Base-by-base conservation (phyloP, 2,797 vertebrate species). In the Gambelia wislizenii region DNA sequence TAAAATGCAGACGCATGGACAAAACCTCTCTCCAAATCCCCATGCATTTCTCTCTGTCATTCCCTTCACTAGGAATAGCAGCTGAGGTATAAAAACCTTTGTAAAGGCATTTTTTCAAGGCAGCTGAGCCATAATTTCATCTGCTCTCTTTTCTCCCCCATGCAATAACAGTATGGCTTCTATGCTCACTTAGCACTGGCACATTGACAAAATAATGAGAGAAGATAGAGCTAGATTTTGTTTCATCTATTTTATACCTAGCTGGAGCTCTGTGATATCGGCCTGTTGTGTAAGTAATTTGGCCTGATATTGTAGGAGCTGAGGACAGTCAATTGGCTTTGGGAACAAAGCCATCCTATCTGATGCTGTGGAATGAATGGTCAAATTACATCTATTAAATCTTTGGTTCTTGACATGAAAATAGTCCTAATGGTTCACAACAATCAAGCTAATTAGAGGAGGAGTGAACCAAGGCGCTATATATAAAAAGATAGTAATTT, bases 361-460 rank as follows among this genome's bases (percentile, higher is more conserved):
- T 89, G 77, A 16, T 10, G 0, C 6, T 52, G n/a, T 87, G 92
- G 6, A 91, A 83, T 86, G 67, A 91, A 42, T 86, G 22, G 27
- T 87, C 36, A 93, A 92, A 94, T 91, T 90, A n/a, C 33, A 77
- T 64, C 76, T 91, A 91, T 93, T 93, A 93, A 90, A 91, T 87
- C 10, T 82, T 75, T 87, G 89, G 52, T 61, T 91, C 42, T 88
- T 92, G 72, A 92, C 42, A 91, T 75, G 93, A 91, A 91, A 92
- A 49, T 72, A 44, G 69, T 94, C 91, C 86, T 91, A 95, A 90
- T 89, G 1, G 1, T 83, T 8, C 92, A 12, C 8, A 89, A 89
- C 39, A 93, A 74, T 87, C 87, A 78, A 49, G 80, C 56, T 93
- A 89, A 93, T 90, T 92, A 93, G 92, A 6, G 1, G 89, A 83